phyloP scores from a whole-genome alignment of 53 echinoderm and acorn worm genomes.

The Antedon mediterranea region DNA sequence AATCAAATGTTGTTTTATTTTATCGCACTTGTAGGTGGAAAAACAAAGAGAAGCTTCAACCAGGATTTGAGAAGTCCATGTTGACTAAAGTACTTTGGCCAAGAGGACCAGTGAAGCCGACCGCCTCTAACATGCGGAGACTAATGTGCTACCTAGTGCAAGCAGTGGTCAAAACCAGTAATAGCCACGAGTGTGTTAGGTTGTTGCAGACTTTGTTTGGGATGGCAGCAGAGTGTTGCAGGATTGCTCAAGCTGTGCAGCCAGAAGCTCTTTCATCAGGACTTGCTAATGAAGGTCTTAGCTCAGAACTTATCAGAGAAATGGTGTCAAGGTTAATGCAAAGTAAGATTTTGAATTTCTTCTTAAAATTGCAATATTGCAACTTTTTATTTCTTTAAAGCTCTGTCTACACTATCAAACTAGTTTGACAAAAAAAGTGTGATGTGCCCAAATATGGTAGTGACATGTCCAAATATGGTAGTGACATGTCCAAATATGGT shows the following conservation, averaged over 20 bases:
- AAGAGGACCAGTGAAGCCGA: constrained; percentile 6
- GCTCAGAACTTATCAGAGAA: constrained; percentile 22
- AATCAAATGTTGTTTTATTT: too few relatives aligned
- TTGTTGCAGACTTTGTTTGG: constrained; percentile 32
- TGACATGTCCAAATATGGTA: too few relatives aligned
- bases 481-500: too few relatives aligned
- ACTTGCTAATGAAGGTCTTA: neutral
- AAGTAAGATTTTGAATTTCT: constrained; percentile 14
- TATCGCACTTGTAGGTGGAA: neutral
- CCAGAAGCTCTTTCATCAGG: neutral
- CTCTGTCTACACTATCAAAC: too few relatives aligned
- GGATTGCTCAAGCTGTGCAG: neutral
- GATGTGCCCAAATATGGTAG: too few relatives aligned
- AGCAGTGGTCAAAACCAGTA: constrained; percentile 23
- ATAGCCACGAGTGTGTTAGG: constrained; percentile 14
- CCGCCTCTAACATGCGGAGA: neutral
- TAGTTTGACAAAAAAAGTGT: too few relatives aligned
- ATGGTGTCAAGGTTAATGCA: constrained; percentile 27
- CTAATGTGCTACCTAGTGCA: constrained; percentile 29
- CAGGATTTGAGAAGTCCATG: constrained; percentile 21
- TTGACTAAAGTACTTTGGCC: constrained; percentile 61
- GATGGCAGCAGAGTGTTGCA: constrained; percentile 53
- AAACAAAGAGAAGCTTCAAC: neutral
- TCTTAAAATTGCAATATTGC: too few relatives aligned
- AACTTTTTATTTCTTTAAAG: too few relatives aligned